Conservation (phyloP, 2,797 vertebrate species). For the Dermochelys coriacea region DNA sequence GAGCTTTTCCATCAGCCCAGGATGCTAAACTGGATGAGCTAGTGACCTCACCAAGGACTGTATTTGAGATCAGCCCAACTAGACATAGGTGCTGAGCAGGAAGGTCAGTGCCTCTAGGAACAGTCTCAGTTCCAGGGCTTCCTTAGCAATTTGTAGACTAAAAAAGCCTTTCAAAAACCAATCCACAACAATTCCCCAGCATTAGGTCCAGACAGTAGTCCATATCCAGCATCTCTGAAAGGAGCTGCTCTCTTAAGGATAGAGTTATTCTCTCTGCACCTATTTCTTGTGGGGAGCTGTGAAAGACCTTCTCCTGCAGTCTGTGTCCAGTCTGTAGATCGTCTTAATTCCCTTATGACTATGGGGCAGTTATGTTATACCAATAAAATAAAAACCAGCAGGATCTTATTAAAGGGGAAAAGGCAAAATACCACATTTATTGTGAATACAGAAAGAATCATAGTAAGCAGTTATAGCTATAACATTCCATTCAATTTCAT, state of each 20-base stretch:
- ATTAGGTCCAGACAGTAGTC: not conserved
- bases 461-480: too few relatives aligned
- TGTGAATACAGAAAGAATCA: too few relatives aligned
- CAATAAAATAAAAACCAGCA: too few relatives aligned
- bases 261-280: not conserved
- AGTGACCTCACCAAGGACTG: not conserved
- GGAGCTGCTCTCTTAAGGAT: not conserved
- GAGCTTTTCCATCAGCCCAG: not conserved
- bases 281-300: not conserved
- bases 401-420: too few relatives aligned
- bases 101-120: not conserved
- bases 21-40: not conserved
- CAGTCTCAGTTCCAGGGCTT: not conserved
- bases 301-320: not conserved
- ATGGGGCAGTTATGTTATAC: too few relatives aligned
- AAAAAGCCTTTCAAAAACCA: not conserved
- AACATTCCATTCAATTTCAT: too few relatives aligned
- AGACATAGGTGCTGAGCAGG: not conserved
- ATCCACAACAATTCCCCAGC: not conserved
- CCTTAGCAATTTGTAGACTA: not conserved
- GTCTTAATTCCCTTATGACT: not conserved
- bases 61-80: not conserved
- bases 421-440: too few relatives aligned
- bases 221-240: not conserved
- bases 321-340: not conserved